Percentiles rank a stretch among this genome's conserved stretches.
phyloP scores from a whole-genome alignment of 2,113 vertebrate species.

The Cyanoramphus novaezelandiae region DNA sequence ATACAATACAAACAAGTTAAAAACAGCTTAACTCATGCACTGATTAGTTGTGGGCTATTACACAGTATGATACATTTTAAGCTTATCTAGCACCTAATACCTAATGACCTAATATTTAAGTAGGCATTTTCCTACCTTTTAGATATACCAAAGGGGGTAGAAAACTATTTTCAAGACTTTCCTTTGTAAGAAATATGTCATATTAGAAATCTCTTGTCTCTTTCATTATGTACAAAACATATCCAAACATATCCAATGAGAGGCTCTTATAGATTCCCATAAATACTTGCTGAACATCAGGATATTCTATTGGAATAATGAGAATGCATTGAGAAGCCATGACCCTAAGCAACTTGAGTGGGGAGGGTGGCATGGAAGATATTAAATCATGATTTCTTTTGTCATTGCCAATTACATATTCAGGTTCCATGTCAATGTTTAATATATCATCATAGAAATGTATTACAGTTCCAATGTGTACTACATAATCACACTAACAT shows the following conservation, averaged over 20 bases:
- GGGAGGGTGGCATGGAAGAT: constrained; percentile 20
- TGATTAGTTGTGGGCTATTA: constrained; percentile 1
- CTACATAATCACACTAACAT: constrained; percentile 27
- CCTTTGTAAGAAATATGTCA: not conserved
- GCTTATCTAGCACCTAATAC: constrained; percentile 11
- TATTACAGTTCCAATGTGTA: not conserved
- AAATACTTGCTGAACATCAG: not conserved
- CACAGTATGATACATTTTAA: constrained; percentile 30
- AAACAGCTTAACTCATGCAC: not conserved
- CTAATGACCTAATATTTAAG: constrained; percentile 55
- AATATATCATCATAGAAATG: constrained; percentile 46
- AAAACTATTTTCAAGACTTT: not conserved
- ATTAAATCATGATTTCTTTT: constrained; percentile 57
- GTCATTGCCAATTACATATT: constrained; percentile 56
- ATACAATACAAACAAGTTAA: constrained; percentile 25
- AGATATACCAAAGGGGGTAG: fast-evolving
- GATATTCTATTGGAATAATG: constrained; percentile 25
- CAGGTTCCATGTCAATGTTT: constrained; percentile 19
- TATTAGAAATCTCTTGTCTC: not conserved
- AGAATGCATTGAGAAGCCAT: not conserved
- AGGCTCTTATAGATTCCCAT: not conserved
- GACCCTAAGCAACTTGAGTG: not conserved
- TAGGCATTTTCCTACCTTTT: constrained; percentile 18
- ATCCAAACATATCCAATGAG: not conserved
- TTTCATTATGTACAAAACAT: not conserved